Evolutionary conservation across 2,888 invertebrate genomes (phyloP), one percentile per base, ranked within the genome.

Genomic region (Geotrupes spiniger): DNA sequence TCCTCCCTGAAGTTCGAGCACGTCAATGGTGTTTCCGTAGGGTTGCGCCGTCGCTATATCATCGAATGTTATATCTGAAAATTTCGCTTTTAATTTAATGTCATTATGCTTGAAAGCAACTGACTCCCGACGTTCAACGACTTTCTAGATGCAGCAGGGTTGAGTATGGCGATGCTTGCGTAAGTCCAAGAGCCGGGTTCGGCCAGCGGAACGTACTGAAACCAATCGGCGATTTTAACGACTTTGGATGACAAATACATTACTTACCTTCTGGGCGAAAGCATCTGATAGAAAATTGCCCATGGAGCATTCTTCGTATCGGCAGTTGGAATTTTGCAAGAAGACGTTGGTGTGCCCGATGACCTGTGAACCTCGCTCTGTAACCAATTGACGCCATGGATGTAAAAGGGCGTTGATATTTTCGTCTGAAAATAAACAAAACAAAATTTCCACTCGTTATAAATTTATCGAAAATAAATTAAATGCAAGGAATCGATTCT

Each of bases 211-310:
- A 78, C 61, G 26, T 73, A 77, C 83, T 83, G 55, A 21, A 21
- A 21, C 3, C 3, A 21, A 21, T 21, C 3, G n/a, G n/a, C n/a
- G n/a, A n/a, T 4, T 21, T 21, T 21, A 21, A 4, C 21, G 21
- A 21, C 21, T 4, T 6, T 4, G 4, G 6, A 21, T 4, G 3
- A 4, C 3, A 4, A 4, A 4, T 21, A 4, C 11, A 17, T n/a
- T n/a, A 68, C 79, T 72, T 68, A 86, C 87, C 45, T 76, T 63
- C 62, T 84, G 73, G 52, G 87, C 74, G 73, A 84, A 82, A 0
- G 89, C 82, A 55, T 90, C 89, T 25, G 86, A 79, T 41, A 87
- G 76, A 16, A 87, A 80, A 65, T 81, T 84, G 16, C 89, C 91
- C 38, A 90, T 70, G 61, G 84, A 86, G 61, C 90, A 91, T 68